These are phyloP conservation scores for Cephus pulcher DNA, from an alignment of 2,888 invertebrate species.

Conservation along the genomic window DNA sequence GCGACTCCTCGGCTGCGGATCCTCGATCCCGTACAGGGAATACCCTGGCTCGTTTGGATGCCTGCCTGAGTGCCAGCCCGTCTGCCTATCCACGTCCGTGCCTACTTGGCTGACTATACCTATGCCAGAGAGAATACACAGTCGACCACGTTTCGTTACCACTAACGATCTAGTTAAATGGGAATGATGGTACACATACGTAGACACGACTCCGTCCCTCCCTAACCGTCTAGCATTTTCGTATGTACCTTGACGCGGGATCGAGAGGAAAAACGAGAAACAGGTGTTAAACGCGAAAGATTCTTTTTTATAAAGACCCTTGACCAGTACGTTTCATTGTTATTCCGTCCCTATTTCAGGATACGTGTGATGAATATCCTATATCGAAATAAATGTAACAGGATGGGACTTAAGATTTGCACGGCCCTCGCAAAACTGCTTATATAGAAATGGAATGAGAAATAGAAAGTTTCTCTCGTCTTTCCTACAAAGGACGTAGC, in stretches of 20 bases:
- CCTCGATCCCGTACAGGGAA: not conserved
- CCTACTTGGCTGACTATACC: not conserved
- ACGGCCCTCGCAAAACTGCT: not conserved
- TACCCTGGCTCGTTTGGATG: not conserved
- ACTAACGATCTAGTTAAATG: conserved; percentile 1
- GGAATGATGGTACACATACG: not conserved
- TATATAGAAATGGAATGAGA: not conserved
- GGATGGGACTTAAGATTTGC: not conserved
- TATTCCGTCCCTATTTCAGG: not conserved
- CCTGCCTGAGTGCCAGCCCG: not conserved
- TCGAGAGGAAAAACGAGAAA: not conserved
- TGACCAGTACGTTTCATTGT: not conserved
- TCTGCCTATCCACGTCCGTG: not conserved
- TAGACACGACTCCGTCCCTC: not conserved
- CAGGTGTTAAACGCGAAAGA: not conserved
- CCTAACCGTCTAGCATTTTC: not conserved
- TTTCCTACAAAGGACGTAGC: not conserved
- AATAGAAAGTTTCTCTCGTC: conserved; percentile 3
- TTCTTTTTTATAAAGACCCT: not conserved
- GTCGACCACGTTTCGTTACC: conserved; percentile 2
- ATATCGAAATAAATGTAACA: not conserved
- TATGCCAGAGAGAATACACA: not conserved
- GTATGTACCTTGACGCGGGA: not conserved
- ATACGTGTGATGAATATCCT: not conserved
- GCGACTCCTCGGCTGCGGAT: not conserved